Percentiles rank a stretch among this genome's conserved stretches.
These are phyloP conservation scores for Pocillopora verrucosa DNA, from an alignment of 64 coral and sea anemone genomes.

Conservation along the genomic window DNA sequence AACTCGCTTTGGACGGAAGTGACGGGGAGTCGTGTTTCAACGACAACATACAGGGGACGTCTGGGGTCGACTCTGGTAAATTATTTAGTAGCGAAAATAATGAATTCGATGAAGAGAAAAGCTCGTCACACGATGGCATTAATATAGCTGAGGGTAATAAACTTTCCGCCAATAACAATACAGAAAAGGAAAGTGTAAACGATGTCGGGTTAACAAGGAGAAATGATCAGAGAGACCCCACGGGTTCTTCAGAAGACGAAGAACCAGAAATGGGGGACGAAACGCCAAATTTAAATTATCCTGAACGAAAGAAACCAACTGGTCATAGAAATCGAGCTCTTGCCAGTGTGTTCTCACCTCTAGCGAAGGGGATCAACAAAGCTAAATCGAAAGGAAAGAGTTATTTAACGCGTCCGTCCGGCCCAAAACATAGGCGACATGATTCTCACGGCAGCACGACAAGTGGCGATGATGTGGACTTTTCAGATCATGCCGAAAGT, in stretches of 20 bases:
- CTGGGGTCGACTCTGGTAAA: constrained; percentile 47
- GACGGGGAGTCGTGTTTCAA: constrained; percentile 25
- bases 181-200: constrained; percentile 24
- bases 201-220: constrained; percentile 25
- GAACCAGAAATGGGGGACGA: neutral
- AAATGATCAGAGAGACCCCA: constrained; percentile 13
- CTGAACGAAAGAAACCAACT: constrained; percentile 10
- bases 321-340: constrained; percentile 18
- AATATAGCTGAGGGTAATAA: constrained; percentile 47
- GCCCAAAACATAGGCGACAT: neutral
- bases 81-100: constrained; percentile 68
- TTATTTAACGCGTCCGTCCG: neutral
- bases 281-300: constrained; percentile 6
- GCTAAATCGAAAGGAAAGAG: constrained; percentile 12
- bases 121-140: constrained; percentile 25
- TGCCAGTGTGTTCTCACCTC: constrained; percentile 15
- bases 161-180: constrained; percentile 32
- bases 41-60: constrained; percentile 15
- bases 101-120: constrained; percentile 54
- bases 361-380: constrained; percentile 32
- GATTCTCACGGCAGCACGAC: constrained; percentile 21
- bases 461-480: constrained; percentile 20
- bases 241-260: constrained; percentile 17
- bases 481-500: constrained; percentile 19
- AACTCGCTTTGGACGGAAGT: constrained; percentile 44